A percentile compares a stretch with the other conserved stretches of the same genome.
Evolutionary conservation across 2,113 vertebrate genomes (phyloP).

Genomic region (Hippoglossus stenolepis): DNA sequence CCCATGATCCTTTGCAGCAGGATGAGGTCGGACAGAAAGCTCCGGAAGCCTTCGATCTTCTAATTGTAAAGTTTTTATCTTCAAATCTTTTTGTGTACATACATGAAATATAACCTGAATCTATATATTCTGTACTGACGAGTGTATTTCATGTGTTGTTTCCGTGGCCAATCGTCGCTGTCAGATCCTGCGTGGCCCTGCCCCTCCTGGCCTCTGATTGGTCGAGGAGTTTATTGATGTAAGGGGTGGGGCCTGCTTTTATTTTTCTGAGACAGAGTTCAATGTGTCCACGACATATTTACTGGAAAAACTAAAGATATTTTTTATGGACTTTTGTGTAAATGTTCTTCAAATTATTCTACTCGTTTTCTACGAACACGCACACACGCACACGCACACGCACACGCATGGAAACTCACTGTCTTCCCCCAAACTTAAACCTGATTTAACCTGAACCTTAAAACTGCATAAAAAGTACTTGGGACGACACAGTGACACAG

Average conservation of each 20-base stretch:
- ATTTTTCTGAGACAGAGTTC: slow-evolving; percentile 78
- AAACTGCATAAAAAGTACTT: not conserved
- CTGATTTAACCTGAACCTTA: not conserved
- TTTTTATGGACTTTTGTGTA: slow-evolving; percentile 81
- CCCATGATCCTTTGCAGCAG: slow-evolving; percentile 44
- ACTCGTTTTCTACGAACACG: slow-evolving; percentile 72
- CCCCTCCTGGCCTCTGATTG: slow-evolving; percentile 68
- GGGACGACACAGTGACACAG: not conserved
- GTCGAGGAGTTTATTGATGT: slow-evolving; percentile 80
- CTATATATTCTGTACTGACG: slow-evolving; percentile 45
- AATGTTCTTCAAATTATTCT: slow-evolving; percentile 68
- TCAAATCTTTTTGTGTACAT: slow-evolving; percentile 49
- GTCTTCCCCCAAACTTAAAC: not conserved
- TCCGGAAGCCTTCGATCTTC: slow-evolving; percentile 10
- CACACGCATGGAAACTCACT: not conserved
- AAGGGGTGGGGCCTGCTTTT: slow-evolving; percentile 73
- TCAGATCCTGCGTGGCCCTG: slow-evolving; percentile 64
- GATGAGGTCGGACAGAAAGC: slow-evolving; percentile 13
- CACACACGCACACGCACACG: slow-evolving; percentile 2
- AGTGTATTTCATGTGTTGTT: slow-evolving; percentile 34
- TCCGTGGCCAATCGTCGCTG: slow-evolving; percentile 46
- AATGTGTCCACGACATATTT: slow-evolving; percentile 60
- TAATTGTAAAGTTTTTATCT: slow-evolving; percentile 44
- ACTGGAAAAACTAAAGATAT: slow-evolving; percentile 77
- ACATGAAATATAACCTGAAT: slow-evolving; percentile 48